Percentiles rank a stretch among this genome's conserved stretches.
phyloP scores from a whole-genome alignment of 2,888 invertebrate genomes.

The Polia nebulosa region DNA sequence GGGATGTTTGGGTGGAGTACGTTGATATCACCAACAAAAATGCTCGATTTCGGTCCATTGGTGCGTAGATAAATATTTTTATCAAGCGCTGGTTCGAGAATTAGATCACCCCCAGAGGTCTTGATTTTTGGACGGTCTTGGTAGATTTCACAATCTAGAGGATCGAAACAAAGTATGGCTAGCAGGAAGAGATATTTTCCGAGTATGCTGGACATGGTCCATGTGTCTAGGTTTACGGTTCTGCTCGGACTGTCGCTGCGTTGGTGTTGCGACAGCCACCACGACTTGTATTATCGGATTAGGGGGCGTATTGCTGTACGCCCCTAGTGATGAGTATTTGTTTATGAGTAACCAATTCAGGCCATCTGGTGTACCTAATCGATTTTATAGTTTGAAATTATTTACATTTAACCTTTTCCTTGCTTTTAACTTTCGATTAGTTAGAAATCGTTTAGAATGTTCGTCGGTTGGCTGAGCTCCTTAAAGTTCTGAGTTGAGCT shows the following conservation, averaged over 20 bases:
- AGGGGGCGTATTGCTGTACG: slow-evolving; percentile 61
- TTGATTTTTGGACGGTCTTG: slow-evolving; percentile 91
- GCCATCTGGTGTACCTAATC: slow-evolving; percentile 61
- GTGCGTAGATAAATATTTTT: slow-evolving; percentile 95
- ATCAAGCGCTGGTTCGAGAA: slow-evolving; percentile 94
- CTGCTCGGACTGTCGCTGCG: slow-evolving; percentile 51
- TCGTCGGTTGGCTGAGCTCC: too few species aligned
- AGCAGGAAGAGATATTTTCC: slow-evolving; percentile 70
- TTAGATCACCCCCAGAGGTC: slow-evolving; percentile 94
- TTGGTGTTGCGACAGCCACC: neutral
- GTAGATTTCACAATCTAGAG: slow-evolving; percentile 90
- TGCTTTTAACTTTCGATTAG: too few species aligned
- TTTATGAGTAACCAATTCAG: slow-evolving; percentile 6
- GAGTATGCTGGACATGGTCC: slow-evolving; percentile 76
- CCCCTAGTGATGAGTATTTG: slow-evolving; percentile 48
- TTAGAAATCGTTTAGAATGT: too few species aligned
- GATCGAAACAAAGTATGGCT: slow-evolving; percentile 67
- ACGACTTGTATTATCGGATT: slow-evolving; percentile 32
- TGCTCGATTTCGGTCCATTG: slow-evolving; percentile 92
- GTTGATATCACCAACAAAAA: slow-evolving; percentile 94
- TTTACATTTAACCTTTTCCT: too few species aligned
- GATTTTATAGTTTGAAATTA: too few species aligned
- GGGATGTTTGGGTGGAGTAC: slow-evolving; percentile 86
- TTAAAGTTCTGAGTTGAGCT: too few species aligned
- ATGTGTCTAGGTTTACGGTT: slow-evolving; percentile 60